Evolutionary conservation across 2,888 invertebrate species (phyloP).

Genomic region (Morinoia aosen): DNA sequence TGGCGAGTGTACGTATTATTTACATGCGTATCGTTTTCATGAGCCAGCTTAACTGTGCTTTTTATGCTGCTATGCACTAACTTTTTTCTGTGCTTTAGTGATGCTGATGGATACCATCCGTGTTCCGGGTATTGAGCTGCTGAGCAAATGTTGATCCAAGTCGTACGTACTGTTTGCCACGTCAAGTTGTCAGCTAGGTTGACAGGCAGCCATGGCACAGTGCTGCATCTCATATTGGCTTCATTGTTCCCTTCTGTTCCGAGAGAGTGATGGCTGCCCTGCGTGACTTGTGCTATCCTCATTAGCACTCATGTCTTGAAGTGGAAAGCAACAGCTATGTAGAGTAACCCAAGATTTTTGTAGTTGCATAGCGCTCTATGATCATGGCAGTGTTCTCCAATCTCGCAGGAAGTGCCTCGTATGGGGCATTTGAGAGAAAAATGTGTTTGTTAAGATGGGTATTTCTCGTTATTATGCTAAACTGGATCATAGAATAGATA

Average conservation of each 20-base stretch:
- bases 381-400: not conserved
- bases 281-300: not conserved
- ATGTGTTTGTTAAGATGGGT: too few species aligned
- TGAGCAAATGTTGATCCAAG: not conserved
- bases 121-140: not conserved
- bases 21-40: too few species aligned
- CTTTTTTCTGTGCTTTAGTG: not conserved
- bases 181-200: not conserved
- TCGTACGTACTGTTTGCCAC: constrained; percentile 3
- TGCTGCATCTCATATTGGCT: not conserved
- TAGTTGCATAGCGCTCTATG: not conserved
- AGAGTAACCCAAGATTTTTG: not conserved
- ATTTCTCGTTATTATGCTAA: too few species aligned
- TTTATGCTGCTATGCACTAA: too few species aligned
- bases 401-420: too few species aligned
- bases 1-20: too few species aligned
- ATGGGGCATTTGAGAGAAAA: too few species aligned
- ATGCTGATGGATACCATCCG: not conserved
- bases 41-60: too few species aligned
- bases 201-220: not conserved
- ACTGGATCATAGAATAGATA: too few species aligned
- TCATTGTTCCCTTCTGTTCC: not conserved
- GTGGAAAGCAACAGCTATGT: not conserved
- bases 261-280: not conserved
- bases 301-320: not conserved